A percentile compares a stretch with the other conserved stretches of the same genome.
These are phyloP conservation scores for Styela plicata DNA, from an alignment of 23 tunicate genomes.

Conservation along the genomic window DNA sequence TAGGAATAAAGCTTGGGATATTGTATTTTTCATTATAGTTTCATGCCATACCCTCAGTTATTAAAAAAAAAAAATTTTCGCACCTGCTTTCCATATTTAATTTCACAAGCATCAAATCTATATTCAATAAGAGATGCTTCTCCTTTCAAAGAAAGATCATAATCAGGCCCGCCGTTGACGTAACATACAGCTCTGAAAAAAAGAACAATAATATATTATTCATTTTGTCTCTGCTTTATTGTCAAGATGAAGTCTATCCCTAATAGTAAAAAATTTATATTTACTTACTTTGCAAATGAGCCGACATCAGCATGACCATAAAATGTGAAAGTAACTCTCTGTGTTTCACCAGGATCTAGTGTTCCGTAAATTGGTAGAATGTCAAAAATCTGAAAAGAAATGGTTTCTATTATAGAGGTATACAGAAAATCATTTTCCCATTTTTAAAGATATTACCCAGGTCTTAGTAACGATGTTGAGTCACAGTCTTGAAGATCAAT, in stretches of 20 bases:
- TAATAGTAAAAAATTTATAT: too few species aligned
- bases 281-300: constrained; percentile 71
- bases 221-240: too few species aligned
- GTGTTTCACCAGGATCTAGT: constrained; percentile 90
- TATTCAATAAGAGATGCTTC: constrained; percentile 93
- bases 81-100: constrained; percentile 85
- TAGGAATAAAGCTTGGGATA: too few species aligned
- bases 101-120: constrained; percentile 62
- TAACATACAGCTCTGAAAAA: constrained; percentile 82
- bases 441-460: too few species aligned
- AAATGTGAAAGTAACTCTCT: constrained; percentile 83
- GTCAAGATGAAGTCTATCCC: too few species aligned
- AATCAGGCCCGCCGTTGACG: constrained; percentile 94
- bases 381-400: constrained; percentile 71
- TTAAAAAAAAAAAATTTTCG: background rate
- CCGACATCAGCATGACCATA: constrained; percentile 96
- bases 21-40: too few species aligned
- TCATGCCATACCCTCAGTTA: too few species aligned
- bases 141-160: constrained; percentile 82
- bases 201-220: background rate
- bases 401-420: too few species aligned
- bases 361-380: constrained; percentile 91
- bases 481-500: too few species aligned
- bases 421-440: too few species aligned
- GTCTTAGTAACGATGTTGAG: too few species aligned